Percentiles rank a stretch among this genome's conserved stretches.
Evolutionary conservation across 2,888 invertebrate species (phyloP).

Genomic region (Sussaba pulchella): DNA sequence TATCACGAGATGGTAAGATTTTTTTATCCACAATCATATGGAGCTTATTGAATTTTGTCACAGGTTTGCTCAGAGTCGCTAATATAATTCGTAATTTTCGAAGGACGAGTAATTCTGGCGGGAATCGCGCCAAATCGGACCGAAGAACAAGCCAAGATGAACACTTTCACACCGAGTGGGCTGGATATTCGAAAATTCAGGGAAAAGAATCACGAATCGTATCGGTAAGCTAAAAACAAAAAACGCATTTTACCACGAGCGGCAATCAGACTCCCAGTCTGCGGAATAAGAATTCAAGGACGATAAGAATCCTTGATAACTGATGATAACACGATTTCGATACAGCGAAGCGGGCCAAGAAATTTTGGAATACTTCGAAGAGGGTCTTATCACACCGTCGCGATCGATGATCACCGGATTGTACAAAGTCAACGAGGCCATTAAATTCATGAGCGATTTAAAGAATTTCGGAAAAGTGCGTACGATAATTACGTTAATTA

Average conservation of each 20-base stretch:
- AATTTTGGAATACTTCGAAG: constrained; percentile 87
- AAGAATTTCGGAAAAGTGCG: constrained; percentile 88
- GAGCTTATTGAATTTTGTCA: neutral
- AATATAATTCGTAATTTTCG: constrained; percentile 49
- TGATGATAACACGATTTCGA: constrained; percentile 35
- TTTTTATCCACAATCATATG: neutral
- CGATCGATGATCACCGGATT: constrained; percentile 86
- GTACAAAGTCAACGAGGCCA: constrained; percentile 87
- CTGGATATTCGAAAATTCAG: constrained; percentile 85
- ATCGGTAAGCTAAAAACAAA: constrained; percentile 82
- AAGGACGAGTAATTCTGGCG: constrained; percentile 78
- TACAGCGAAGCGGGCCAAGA: constrained; percentile 86
- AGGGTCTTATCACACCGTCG: constrained; percentile 87
- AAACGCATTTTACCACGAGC: neutral
- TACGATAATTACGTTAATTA: neutral
- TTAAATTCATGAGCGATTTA: constrained; percentile 86
- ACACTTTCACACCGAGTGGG: constrained; percentile 85
- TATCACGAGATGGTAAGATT: constrained; percentile 78
- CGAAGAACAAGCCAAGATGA: constrained; percentile 53
- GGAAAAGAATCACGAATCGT: constrained; percentile 85
- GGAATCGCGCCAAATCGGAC: constrained; percentile 83
- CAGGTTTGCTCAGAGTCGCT: constrained; percentile 1
- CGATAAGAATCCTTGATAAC: too few relatives aligned
- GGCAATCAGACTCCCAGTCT: neutral
- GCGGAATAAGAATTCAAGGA: neutral